Conservation (phyloP, 2,113 vertebrate species). For the Paradisaea rubra region DNA sequence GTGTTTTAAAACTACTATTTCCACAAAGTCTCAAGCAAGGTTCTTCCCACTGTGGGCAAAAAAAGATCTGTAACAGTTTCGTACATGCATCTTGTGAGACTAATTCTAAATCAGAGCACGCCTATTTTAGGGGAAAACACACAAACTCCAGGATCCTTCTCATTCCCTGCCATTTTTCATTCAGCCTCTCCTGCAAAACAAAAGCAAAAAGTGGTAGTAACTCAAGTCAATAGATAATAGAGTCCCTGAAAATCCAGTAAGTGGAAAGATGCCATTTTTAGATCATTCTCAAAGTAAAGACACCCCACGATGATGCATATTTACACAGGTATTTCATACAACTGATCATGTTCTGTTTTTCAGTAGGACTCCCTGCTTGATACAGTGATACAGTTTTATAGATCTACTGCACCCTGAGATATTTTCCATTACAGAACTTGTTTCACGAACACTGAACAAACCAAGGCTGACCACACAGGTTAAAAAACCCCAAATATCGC, state of each 20-base stretch:
- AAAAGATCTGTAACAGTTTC: neutral
- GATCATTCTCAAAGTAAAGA: slow-evolving; percentile 25
- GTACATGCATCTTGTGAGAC: neutral
- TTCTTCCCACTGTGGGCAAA: neutral
- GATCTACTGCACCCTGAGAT: neutral
- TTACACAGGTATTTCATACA: neutral
- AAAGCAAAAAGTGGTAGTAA: neutral
- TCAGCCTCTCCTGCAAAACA: slow-evolving; percentile 14
- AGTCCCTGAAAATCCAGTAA: neutral
- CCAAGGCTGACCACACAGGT: neutral
- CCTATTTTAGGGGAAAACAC: neutral
- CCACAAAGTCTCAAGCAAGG: neutral
- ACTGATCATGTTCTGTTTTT: neutral
- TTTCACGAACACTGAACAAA: neutral
- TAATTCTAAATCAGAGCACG: neutral
- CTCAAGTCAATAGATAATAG: neutral
- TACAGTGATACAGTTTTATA: neutral
- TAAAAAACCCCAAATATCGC: neutral
- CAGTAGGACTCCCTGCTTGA: neutral
- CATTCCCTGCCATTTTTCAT: neutral
- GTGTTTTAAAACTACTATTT: neutral
- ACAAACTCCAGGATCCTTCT: neutral
- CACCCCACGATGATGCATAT: neutral
- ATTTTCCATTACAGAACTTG: neutral
- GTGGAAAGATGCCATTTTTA: slow-evolving; percentile 30